Conservation (phyloP, 1,140 invertebrate species). For the Pinna nobilis region DNA sequence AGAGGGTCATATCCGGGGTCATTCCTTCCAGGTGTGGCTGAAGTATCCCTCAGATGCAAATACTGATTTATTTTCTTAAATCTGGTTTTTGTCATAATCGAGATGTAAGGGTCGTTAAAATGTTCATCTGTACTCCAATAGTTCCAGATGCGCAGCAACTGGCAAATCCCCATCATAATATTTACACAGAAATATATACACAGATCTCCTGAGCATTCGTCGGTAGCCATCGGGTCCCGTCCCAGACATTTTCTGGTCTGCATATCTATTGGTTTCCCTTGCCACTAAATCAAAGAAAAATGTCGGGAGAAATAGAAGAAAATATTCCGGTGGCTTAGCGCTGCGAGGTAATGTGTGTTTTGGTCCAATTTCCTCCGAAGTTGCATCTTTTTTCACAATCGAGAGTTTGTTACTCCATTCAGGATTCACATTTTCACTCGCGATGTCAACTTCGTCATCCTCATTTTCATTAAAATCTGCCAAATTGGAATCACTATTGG, state of each 20-base stretch:
- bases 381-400: no score
- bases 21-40: background rate
- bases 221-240: background rate
- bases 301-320: background rate
- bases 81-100: background rate
- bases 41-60: constrained; percentile 14
- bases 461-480: no score
- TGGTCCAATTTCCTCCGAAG: background rate
- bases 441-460: no score
- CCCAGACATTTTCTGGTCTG: background rate
- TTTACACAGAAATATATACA: background rate
- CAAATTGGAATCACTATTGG: no score
- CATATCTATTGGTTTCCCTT: no score
- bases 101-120: background rate
- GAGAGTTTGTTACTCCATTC: no score
- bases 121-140: background rate
- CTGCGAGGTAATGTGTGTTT: background rate
- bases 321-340: background rate
- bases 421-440: no score
- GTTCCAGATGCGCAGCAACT: background rate
- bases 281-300: background rate
- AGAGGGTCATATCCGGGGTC: constrained; percentile 1
- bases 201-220: background rate
- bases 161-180: background rate
- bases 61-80: constrained; percentile 2